These are phyloP conservation scores for Caradrina clavipalpis DNA, from an alignment of 2,888 invertebrate species.

Conservation along the genomic window DNA sequence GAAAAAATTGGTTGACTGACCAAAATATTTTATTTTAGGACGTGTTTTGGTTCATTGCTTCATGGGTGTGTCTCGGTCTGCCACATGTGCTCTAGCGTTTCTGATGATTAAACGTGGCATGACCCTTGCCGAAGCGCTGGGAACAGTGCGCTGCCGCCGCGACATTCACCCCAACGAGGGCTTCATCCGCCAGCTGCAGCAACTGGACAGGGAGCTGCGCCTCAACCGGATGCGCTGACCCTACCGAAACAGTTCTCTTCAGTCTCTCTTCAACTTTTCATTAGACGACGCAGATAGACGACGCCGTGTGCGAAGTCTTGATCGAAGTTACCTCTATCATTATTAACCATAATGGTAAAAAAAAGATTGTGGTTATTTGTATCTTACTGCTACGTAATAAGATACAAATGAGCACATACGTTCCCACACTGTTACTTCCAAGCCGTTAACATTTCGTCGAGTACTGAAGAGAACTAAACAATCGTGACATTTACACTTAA, in stretches of 20 bases:
- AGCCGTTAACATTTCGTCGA: slow-evolving; percentile 32
- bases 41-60: slow-evolving; percentile 95
- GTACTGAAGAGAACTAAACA: slow-evolving; percentile 41
- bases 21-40: slow-evolving; percentile 86
- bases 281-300: slow-evolving; percentile 69
- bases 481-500: slow-evolving; percentile 43
- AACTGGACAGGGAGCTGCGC: slow-evolving; percentile 92
- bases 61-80: slow-evolving; percentile 95
- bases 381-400: slow-evolving; percentile 15
- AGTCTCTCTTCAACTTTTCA: slow-evolving; percentile 74
- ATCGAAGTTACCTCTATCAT: slow-evolving; percentile 77
- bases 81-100: slow-evolving; percentile 95
- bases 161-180: slow-evolving; percentile 95
- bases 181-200: slow-evolving; percentile 94
- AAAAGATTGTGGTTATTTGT: slow-evolving; percentile 6
- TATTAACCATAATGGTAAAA: slow-evolving; percentile 41
- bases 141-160: slow-evolving; percentile 92
- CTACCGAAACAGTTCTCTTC: slow-evolving; percentile 72
- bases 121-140: slow-evolving; percentile 94
- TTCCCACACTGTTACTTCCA: slow-evolving; percentile 19
- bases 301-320: slow-evolving; percentile 82
- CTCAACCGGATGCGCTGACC: slow-evolving; percentile 89
- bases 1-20: neutral
- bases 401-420: slow-evolving; percentile 19
- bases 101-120: slow-evolving; percentile 95